Conservation (phyloP, 2,113 vertebrate genomes). For the Atractosteus spatula region DNA sequence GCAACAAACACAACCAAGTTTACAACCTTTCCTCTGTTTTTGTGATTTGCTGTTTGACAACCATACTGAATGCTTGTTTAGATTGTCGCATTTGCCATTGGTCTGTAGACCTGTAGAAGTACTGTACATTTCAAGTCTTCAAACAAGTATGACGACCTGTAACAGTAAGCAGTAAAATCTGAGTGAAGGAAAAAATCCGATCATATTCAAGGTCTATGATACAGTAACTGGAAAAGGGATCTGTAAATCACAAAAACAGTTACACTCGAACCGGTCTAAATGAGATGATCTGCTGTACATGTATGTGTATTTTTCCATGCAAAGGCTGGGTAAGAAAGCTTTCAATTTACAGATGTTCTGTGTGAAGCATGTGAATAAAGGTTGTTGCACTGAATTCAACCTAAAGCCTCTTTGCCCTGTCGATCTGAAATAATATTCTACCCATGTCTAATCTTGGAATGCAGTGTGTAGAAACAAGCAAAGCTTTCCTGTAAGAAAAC, state of each 20-base stretch:
- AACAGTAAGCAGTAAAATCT: not conserved
- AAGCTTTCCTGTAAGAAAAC: too few species aligned
- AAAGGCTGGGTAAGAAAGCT: not conserved
- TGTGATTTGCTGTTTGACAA: too few species aligned
- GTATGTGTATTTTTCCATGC: not conserved
- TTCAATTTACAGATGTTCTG: slow-evolving; percentile 12
- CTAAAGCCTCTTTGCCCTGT: too few species aligned
- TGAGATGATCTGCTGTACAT: not conserved
- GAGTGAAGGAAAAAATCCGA: not conserved
- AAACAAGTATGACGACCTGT: too few species aligned
- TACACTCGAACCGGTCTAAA: not conserved
- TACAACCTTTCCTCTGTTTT: too few species aligned
- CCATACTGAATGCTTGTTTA: not conserved
- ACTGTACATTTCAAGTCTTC: too few species aligned
- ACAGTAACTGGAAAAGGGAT: slow-evolving; percentile 1
- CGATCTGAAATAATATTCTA: not conserved
- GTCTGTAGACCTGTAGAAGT: not conserved
- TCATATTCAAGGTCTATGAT: not conserved
- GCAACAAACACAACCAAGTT: too few species aligned
- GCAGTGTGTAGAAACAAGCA: too few species aligned
- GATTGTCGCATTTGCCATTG: not conserved
- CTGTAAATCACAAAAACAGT: not conserved
- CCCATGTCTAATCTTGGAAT: too few species aligned
- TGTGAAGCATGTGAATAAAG: not conserved
- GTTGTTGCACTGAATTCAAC: not conserved